phyloP scores from a whole-genome alignment of 2,113 vertebrate species.

The Chionomys nivalis region DNA sequence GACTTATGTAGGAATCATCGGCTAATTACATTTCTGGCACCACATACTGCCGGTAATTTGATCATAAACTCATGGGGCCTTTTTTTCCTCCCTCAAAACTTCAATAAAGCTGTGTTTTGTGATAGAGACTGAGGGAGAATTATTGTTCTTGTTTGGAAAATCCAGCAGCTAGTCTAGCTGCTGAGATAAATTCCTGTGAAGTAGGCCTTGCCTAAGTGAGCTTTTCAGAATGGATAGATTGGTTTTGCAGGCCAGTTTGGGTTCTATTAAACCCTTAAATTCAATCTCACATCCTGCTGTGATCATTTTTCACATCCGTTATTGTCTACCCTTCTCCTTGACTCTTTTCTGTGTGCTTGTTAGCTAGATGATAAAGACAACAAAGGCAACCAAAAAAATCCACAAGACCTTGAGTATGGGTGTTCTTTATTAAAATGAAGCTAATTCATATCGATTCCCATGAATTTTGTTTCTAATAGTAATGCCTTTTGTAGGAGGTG shows the following conservation, averaged over 20 bases:
- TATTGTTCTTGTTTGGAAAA: conserved; percentile 65
- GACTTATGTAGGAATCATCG: conserved; percentile 70
- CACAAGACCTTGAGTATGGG: background rate
- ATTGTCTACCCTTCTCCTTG: background rate
- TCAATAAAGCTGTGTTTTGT: conserved; percentile 72
- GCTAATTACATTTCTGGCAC: conserved; percentile 74
- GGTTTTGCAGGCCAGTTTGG: background rate
- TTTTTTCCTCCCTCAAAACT: conserved; percentile 54
- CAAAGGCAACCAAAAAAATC: background rate
- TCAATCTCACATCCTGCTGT: background rate
- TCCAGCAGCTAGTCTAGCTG: conserved; percentile 40
- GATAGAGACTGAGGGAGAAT: conserved; percentile 1
- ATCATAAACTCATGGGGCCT: conserved; percentile 66
- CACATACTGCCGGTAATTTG: conserved; percentile 57
- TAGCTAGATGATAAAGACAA: conserved; percentile 1
- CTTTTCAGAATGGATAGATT: conserved; percentile 49
- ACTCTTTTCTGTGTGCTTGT: background rate
- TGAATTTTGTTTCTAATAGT: background rate
- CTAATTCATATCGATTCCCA: background rate
- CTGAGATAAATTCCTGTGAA: conserved; percentile 62
- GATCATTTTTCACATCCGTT: conserved; percentile 52
- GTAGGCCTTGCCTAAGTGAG: background rate
- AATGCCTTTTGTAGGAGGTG: background rate
- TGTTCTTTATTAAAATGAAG: conserved; percentile 11
- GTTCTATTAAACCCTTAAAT: conserved; percentile 42